A percentile compares a stretch with the other conserved stretches of the same genome.
Evolutionary conservation across 2,797 vertebrate species (phyloP).

Genomic region (Paguma larvata): DNA sequence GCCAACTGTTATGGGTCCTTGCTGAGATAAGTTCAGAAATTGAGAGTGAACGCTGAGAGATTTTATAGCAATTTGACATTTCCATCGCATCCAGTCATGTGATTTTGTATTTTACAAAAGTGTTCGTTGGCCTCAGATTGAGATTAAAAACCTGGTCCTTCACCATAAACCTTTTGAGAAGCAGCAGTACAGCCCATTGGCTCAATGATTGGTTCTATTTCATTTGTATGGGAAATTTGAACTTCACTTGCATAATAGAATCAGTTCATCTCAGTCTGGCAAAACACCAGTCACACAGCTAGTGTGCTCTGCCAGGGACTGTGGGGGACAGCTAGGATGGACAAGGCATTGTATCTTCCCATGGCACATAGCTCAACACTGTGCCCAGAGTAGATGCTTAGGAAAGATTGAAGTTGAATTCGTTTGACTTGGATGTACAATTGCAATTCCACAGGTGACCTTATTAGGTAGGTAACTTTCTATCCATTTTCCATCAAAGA

Average conservation of each 20-base stretch:
- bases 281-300: neutral
- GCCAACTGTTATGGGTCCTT: neutral
- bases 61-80: neutral
- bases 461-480: neutral
- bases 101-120: constrained; percentile 1
- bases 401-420: neutral
- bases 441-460: neutral
- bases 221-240: neutral
- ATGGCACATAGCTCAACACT: neutral
- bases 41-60: neutral
- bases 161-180: neutral
- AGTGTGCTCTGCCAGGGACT: neutral
- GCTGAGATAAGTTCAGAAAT: neutral
- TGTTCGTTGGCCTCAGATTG: neutral
- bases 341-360: neutral
- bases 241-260: neutral
- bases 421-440: neutral
- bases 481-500: neutral
- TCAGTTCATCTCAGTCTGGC: neutral
- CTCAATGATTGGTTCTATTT: neutral
- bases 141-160: constrained; percentile 5
- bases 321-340: neutral
- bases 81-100: neutral
- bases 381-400: neutral
- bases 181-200: neutral